phyloP scores from a whole-genome alignment of 92 coral and sea anemone genomes.

The Diadumene lineata region DNA sequence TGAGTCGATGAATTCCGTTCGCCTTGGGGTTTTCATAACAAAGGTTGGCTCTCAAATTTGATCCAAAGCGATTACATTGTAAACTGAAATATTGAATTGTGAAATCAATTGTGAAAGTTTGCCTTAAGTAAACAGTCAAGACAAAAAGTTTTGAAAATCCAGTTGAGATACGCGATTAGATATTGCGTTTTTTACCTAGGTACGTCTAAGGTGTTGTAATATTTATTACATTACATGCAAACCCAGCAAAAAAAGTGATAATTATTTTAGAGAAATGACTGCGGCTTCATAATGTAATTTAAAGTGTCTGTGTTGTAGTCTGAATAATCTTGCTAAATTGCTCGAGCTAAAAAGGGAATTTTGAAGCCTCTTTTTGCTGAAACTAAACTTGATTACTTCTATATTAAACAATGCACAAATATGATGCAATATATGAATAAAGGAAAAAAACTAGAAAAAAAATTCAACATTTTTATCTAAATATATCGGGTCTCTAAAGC shows the following conservation, averaged over 20 bases:
- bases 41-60: slow-evolving; percentile 6
- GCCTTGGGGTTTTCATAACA: background rate
- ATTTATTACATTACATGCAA: background rate
- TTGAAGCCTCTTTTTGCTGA: no score
- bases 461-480: no score
- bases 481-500: background rate
- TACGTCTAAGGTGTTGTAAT: background rate
- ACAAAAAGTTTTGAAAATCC: background rate
- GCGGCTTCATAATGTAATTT: background rate
- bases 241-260: background rate
- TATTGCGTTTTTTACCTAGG: no score
- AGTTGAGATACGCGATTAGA: no score
- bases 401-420: no score
- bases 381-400: no score
- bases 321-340: background rate
- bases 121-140: background rate
- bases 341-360: background rate
- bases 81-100: background rate
- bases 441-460: no score
- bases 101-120: slow-evolving; percentile 4
- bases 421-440: no score
- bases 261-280: background rate
- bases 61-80: background rate
- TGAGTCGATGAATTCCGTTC: background rate
- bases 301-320: background rate